Percentiles rank a stretch among this genome's conserved stretches.
phyloP scores from a whole-genome alignment of 2,888 invertebrate species.

The Hirudinaria manillensis region DNA sequence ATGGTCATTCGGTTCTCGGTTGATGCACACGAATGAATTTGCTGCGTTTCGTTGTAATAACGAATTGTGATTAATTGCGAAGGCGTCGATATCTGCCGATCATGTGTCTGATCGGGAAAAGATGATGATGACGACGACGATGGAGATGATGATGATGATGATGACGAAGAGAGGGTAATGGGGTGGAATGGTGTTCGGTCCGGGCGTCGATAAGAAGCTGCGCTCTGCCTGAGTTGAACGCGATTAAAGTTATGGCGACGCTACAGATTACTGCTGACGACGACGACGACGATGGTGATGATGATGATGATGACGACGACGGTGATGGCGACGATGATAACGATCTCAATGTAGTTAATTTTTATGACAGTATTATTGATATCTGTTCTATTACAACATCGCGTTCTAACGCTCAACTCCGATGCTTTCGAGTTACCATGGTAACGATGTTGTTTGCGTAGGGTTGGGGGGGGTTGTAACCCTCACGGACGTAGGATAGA shows the following conservation, averaged over 20 bases:
- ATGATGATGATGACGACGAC: conserved; percentile 18
- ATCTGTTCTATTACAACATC: conserved; percentile 25
- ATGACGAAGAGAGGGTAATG: background rate
- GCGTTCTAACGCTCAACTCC: too few species aligned
- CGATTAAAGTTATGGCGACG: background rate
- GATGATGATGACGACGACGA: background rate
- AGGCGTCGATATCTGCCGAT: background rate
- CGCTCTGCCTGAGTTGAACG: background rate
- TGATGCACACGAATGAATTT: background rate
- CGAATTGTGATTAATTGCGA: conserved; percentile 10
- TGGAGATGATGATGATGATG: background rate
- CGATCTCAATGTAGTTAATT: conserved; percentile 83
- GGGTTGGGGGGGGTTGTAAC: conserved; percentile 46
- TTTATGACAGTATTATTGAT: conserved; percentile 43
- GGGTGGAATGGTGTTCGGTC: too few species aligned
- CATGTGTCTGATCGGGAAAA: too few species aligned
- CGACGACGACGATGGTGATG: conserved; percentile 13
- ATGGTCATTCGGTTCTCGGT: too few species aligned
- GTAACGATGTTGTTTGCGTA: conserved; percentile 54
- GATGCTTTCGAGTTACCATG: too few species aligned
- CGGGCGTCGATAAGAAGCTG: too few species aligned
- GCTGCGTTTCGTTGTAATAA: conserved; percentile 8
- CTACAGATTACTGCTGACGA: background rate
- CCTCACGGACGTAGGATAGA: too few species aligned
- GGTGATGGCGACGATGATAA: conserved; percentile 28